Percentiles rank a stretch among this genome's conserved stretches.
phyloP scores from a whole-genome alignment of 1,140 invertebrate genomes.

The Drosophila erecta region DNA sequence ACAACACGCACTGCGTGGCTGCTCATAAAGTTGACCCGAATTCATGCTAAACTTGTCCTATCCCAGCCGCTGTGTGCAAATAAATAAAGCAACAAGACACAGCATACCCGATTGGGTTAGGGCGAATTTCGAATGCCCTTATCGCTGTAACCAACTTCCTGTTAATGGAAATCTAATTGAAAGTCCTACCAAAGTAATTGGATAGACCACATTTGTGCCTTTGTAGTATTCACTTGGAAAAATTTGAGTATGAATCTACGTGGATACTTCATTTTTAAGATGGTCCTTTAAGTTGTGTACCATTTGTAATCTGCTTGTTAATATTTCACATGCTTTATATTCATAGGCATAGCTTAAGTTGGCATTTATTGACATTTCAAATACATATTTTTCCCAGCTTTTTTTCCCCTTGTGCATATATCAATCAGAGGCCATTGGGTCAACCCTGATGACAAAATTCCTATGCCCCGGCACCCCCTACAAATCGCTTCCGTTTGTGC shows the following conservation, averaged over 20 bases:
- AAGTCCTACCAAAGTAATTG: conserved; percentile 22
- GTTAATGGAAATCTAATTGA: conserved; percentile 29
- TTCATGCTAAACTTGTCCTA: conserved; percentile 70
- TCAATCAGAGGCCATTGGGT: conserved; percentile 22
- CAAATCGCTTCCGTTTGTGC: conserved; percentile 32
- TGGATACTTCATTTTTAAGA: no score
- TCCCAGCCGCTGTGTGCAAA: conserved; percentile 56
- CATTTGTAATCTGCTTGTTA: no score
- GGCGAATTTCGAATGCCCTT: conserved; percentile 51
- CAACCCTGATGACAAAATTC: conserved; percentile 40
- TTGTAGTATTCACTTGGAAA: no score
- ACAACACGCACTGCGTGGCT: conserved; percentile 62
- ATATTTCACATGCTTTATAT: conserved; percentile 5
- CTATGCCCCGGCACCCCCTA: conserved; percentile 19
- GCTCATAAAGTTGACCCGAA: conserved; percentile 82
- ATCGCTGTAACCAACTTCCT: not conserved
- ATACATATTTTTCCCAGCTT: not conserved
- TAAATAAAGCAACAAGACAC: conserved; percentile 75
- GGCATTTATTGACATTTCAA: not conserved
- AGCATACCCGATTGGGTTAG: not conserved
- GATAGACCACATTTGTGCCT: conserved; percentile 1
- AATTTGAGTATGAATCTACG: no score
- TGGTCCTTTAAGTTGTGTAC: no score
- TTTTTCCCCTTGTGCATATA: conserved; percentile 15
- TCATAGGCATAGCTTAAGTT: not conserved